Evolutionary conservation across 2,797 vertebrate genomes (phyloP).

Genomic region (Amniataba percoides): DNA sequence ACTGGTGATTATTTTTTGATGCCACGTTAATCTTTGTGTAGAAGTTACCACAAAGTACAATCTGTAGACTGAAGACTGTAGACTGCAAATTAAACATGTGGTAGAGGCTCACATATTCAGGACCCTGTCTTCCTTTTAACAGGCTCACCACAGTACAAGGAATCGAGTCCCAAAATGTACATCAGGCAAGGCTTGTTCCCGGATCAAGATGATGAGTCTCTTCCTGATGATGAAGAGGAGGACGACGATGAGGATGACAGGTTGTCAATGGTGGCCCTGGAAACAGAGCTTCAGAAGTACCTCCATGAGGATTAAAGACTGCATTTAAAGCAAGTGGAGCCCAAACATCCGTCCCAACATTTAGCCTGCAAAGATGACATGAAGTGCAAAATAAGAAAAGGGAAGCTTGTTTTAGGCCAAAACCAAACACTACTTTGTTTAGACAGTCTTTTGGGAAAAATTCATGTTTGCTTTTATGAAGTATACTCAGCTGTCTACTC

Average conservation of each 20-base stretch:
- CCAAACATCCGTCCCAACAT: conserved; percentile 6
- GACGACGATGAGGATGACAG: conserved; percentile 81
- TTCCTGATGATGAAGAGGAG: conserved; percentile 70
- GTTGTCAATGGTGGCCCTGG: conserved; percentile 81
- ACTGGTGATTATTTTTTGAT: neutral
- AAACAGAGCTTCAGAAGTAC: conserved; percentile 86
- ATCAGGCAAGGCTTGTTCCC: conserved; percentile 52
- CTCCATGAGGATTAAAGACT: conserved; percentile 77
- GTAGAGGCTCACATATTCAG: neutral
- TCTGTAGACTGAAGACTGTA: neutral
- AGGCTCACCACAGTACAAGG: conserved; percentile 65
- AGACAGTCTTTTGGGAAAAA: conserved; percentile 1
- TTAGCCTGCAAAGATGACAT: conserved; percentile 20
- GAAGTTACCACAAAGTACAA: neutral
- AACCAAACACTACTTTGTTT: neutral
- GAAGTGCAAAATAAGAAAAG: conserved; percentile 26
- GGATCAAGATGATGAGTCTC: conserved; percentile 59
- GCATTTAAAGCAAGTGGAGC: neutral
- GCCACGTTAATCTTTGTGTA: neutral
- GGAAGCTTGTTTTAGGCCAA: neutral
- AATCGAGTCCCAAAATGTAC: conserved; percentile 37
- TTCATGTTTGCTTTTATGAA: neutral
- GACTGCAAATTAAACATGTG: neutral
- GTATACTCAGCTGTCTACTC: neutral
- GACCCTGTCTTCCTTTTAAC: conserved; percentile 20